phyloP scores from a whole-genome alignment of 2,113 vertebrate species.

The Oryctolagus cuniculus region mOryCun1.1 NC_091444.1:65754501-65755000 shows the following conservation, averaged over 20 bases:
- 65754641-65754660: not conserved
- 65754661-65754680: not conserved
- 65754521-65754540: too few relatives aligned
- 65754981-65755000: rapidly evolving
- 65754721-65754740: not conserved
- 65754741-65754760: not conserved
- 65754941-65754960: not conserved
- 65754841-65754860: not conserved
- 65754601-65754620: not conserved
- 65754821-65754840: not conserved
- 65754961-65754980: not conserved
- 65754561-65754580: not conserved
- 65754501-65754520: too few relatives aligned
- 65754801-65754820: not conserved
- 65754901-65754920: not conserved
- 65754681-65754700: not conserved
- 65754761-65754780: not conserved
- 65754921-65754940: not conserved
- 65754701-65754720: not conserved
- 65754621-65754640: not conserved
- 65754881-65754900: not conserved
- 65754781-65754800: not conserved
- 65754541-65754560: too few relatives aligned
- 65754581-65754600: not conserved
- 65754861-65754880: too few relatives aligned